Conservation (phyloP, 2,888 invertebrate species). For the Eupeodes luniger region DNA sequence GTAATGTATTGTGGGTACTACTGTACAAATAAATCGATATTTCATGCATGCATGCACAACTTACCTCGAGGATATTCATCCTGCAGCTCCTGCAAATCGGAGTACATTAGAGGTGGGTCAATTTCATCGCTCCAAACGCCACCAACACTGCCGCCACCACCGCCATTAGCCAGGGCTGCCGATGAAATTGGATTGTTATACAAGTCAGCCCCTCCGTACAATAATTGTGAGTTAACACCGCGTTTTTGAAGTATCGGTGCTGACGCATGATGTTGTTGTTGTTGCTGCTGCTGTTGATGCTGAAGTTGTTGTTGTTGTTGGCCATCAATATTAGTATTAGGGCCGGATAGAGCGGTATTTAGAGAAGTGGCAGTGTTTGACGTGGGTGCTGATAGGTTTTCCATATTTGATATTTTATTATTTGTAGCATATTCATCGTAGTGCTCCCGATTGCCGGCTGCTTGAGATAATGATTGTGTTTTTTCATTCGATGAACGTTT, state of each 20-base stretch:
- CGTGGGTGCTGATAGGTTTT: conserved; percentile 61
- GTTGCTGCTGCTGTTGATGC: conserved; percentile 77
- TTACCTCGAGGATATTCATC: conserved; percentile 82
- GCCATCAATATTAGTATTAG: conserved; percentile 75
- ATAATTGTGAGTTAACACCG: conserved; percentile 80
- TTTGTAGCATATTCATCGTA: conserved; percentile 55
- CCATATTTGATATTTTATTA: conserved; percentile 62
- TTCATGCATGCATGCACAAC: conserved; percentile 49
- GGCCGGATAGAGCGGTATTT: conserved; percentile 36
- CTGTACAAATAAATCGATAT: conserved; percentile 28
- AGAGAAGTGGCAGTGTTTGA: conserved; percentile 54
- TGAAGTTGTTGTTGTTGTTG: conserved; percentile 77
- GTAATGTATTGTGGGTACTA: too few species aligned
- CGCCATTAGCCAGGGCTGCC: conserved; percentile 60
- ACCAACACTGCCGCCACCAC: conserved; percentile 18
- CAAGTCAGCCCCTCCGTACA: conserved; percentile 75
- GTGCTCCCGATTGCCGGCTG: conserved; percentile 72
- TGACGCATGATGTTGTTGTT: conserved; percentile 77
- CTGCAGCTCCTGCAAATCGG: conserved; percentile 81
- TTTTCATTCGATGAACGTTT: conserved; percentile 79
- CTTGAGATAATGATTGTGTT: conserved; percentile 43
- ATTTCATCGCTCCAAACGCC: conserved; percentile 83
- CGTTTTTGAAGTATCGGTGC: conserved; percentile 81
- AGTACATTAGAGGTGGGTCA: conserved; percentile 80
- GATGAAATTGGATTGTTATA: conserved; percentile 68